Evolutionary conservation across 2,797 vertebrate genomes (phyloP).

Genomic region (Myotis pilosus): DNA sequence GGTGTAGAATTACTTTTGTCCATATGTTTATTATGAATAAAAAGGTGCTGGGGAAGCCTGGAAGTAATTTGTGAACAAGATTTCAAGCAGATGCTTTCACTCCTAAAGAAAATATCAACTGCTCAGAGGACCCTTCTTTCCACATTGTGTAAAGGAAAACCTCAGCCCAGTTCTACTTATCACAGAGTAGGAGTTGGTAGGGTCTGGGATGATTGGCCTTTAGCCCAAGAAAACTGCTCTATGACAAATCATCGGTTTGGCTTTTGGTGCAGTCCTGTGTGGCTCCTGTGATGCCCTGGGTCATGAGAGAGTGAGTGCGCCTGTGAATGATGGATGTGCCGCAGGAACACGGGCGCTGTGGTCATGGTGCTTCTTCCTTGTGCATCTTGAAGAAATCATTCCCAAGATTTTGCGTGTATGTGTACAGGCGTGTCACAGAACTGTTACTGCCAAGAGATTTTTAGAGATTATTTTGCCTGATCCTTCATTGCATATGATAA

Average conservation of each 20-base stretch:
- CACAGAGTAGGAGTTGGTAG: not conserved
- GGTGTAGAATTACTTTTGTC: not conserved
- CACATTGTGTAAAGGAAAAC: not conserved
- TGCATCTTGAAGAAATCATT: not conserved
- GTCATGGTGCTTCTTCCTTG: not conserved
- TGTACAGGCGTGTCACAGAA: not conserved
- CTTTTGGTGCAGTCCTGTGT: not conserved
- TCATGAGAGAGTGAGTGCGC: not conserved
- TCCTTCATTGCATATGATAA: not conserved
- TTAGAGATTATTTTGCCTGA: not conserved
- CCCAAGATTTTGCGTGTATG: not conserved
- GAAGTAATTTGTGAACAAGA: not conserved
- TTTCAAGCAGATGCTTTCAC: not conserved
- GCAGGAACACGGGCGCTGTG: not conserved
- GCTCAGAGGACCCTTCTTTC: not conserved
- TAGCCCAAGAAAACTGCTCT: not conserved
- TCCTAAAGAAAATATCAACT: not conserved
- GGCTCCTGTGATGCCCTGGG: not conserved
- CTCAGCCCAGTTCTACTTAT: not conserved
- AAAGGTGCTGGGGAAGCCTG: not conserved
- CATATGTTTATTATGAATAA: not conserved
- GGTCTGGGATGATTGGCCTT: not conserved
- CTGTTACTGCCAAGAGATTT: not conserved
- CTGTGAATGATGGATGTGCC: not conserved
- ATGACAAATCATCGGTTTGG: not conserved